These are phyloP conservation scores for Motacilla tschutschensis DNA, from an alignment of 2,113 vertebrate species.

Conservation along the genomic window DNA sequence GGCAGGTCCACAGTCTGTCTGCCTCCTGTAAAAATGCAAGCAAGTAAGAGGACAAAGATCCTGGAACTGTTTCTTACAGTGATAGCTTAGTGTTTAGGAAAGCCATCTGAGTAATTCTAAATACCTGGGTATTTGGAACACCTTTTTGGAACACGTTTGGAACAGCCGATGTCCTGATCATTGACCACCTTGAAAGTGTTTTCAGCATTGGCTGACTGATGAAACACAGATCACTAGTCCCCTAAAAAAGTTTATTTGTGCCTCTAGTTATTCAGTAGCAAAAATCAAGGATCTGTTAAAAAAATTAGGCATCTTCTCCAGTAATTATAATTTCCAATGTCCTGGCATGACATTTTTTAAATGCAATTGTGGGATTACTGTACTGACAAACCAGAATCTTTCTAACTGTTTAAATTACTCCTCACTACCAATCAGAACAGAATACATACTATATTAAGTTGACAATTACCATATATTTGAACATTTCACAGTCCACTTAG, in stretches of 20 bases:
- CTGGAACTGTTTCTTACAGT: background rate
- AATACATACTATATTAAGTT: conserved; percentile 46
- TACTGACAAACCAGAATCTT: conserved; percentile 53
- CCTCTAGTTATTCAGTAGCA: background rate
- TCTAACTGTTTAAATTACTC: conserved; percentile 57
- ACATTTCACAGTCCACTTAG: conserved; percentile 57
- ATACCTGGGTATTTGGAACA: background rate
- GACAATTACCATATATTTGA: conserved; percentile 53
- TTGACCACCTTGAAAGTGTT: background rate
- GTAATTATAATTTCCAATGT: conserved; percentile 12
- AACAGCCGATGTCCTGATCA: background rate
- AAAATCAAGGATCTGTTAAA: background rate
- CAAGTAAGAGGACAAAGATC: background rate
- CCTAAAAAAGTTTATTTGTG: background rate
- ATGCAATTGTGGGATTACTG: conserved; percentile 34
- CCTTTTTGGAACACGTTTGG: background rate
- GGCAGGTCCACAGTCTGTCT: background rate
- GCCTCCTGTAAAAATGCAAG: background rate
- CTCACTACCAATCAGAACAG: conserved; percentile 33
- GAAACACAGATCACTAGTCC: background rate
- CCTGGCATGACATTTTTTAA: conserved; percentile 23
- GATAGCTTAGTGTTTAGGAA: background rate
- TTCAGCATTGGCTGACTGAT: background rate
- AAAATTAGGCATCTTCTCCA: background rate
- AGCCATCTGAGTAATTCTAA: background rate